Evolutionary conservation across 2,797 vertebrate genomes (phyloP), one percentile per base, ranked within the genome.

Genomic region (Danio choprae): DNA sequence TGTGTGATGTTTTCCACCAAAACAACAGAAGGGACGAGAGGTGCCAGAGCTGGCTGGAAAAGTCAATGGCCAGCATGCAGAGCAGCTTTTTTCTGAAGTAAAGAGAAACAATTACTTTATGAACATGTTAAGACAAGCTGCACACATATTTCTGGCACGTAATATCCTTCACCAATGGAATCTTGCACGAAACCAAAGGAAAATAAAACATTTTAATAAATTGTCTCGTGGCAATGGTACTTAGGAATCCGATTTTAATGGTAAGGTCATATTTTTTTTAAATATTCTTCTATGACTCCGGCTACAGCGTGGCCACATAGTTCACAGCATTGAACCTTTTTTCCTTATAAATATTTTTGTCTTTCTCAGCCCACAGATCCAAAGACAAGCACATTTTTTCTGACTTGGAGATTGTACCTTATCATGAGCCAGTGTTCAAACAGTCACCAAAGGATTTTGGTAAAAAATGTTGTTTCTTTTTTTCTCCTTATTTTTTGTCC

Each of bases 41-140:
- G 56, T 59, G 59, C 56, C 22, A 36, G 56, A 59, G 56, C 56
- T 59, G 29, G 56, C 22, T 36, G 56, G 22, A 59, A 59, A 59
- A 29, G 59, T 59, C 22, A 59, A 36, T 7, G 15, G 58, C 59
- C 58, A 59, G 29, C 36, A 7, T 59, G 22, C 12, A 7, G 6
- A 59, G 11, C 22, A 59, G 4, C 13, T 59, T 13, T 59, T 59
- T 7, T 59, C 12, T 59, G 56, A 59, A 59, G 56, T 59, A 59
- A 36, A 59, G 22, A 59, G 56, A 59, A 36, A 59, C 12, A 59
- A 29, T 15, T 59, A 59, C 22, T 58, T 58, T 22, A 58, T 58
- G 22, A 60, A 59, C 36, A 59, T 59, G 58, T 0, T 59, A 38
- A 59, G 22, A 38, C 29, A 29, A 36, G 59, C 58, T 38, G 58